Evolutionary conservation across 2,797 vertebrate species (phyloP).

Genomic region (Sebastes iracundus): DNA sequence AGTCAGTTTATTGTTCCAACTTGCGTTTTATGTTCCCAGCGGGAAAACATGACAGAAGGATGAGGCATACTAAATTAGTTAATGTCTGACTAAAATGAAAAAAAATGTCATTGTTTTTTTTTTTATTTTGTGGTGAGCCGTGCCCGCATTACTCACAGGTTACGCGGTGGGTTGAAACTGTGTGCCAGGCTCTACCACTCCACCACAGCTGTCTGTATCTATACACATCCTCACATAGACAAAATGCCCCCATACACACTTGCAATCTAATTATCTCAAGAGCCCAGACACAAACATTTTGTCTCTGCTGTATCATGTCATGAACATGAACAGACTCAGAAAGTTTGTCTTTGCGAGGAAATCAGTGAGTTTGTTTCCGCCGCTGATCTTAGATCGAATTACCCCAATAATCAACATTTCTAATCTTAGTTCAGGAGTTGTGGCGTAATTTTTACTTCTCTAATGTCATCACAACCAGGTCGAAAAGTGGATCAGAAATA

Average conservation of each 20-base stretch:
- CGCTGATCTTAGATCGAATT: conserved; percentile 8
- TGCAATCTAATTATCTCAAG: conserved; percentile 22
- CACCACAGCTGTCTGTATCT: not conserved
- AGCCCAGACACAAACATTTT: conserved; percentile 7
- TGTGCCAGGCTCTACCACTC: conserved; percentile 8
- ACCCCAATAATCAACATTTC: not conserved
- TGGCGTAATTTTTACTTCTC: not conserved
- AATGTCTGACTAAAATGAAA: not conserved
- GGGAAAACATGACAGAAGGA: not conserved
- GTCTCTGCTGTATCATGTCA: conserved; percentile 19
- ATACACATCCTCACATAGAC: not conserved
- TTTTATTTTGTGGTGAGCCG: not conserved
- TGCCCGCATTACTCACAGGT: not conserved
- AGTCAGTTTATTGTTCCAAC: not conserved
- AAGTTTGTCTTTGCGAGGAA: not conserved
- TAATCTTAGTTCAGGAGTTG: not conserved
- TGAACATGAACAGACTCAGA: conserved; percentile 18
- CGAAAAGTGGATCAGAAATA: not conserved
- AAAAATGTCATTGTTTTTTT: not conserved
- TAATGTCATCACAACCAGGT: not conserved
- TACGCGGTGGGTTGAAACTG: not conserved
- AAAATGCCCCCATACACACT: conserved; percentile 19
- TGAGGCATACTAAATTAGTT: not conserved
- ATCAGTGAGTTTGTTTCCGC: not conserved
- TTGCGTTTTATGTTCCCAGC: not conserved